These are phyloP conservation scores for Denticeps clupeoides DNA, from an alignment of 2,797 vertebrate species.

Conservation along the genomic window DNA sequence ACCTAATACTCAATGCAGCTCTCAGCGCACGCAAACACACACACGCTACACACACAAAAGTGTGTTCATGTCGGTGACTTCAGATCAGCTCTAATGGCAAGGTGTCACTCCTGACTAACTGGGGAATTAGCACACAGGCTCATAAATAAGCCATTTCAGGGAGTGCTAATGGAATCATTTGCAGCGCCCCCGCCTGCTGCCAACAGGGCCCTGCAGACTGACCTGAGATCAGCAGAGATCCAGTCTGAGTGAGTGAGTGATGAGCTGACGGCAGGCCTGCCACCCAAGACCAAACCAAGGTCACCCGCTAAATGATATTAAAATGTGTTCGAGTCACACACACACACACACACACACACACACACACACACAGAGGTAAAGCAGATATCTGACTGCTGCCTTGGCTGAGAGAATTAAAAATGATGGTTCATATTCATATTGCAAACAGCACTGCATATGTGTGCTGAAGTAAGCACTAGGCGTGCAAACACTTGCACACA, in stretches of 20 bases:
- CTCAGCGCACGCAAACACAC: too few relatives aligned
- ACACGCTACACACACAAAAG: too few relatives aligned
- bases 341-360: background rate
- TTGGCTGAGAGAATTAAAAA: too few relatives aligned
- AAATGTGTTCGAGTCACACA: background rate
- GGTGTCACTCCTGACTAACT: constrained; percentile 22
- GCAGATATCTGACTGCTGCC: too few relatives aligned
- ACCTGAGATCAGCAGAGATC: constrained; percentile 1
- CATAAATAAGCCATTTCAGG: constrained; percentile 35
- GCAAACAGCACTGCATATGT: background rate
- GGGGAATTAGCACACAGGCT: constrained; percentile 30
- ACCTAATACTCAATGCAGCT: too few relatives aligned
- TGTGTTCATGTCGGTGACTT: constrained; percentile 7
- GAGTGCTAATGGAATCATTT: constrained; percentile 32
- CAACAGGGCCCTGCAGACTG: constrained; percentile 18
- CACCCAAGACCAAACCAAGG: background rate
- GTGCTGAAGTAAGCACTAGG: too few relatives aligned
- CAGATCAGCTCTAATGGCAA: constrained; percentile 29
- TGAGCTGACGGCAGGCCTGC: background rate
- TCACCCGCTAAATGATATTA: background rate
- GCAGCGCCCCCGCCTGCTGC: constrained; percentile 10
- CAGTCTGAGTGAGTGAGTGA: background rate
- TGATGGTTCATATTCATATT: background rate
- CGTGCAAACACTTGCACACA: background rate
- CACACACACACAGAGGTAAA: background rate